These are phyloP conservation scores for Dryas iulia DNA, from an alignment of 1,140 invertebrate genomes.

Conservation along the genomic window DNA sequence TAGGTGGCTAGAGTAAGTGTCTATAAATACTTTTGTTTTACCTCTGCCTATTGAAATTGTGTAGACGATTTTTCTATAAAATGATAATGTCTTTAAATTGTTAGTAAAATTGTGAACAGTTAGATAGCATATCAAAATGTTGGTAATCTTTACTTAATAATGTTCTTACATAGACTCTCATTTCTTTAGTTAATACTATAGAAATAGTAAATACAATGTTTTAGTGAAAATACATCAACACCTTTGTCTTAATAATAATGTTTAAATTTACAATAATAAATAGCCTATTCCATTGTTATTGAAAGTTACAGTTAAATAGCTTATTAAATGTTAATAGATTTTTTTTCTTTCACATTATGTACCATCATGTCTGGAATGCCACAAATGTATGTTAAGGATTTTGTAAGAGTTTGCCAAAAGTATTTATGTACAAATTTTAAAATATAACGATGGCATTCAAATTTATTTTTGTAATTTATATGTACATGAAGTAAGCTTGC, in stretches of 20 bases:
- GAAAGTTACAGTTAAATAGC: not conserved
- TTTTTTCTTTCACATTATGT: not conserved
- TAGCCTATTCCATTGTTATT: not conserved
- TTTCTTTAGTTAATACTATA: not conserved
- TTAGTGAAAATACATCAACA: not conserved
- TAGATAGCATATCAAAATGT: not conserved
- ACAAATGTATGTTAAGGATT: not conserved
- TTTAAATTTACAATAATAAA: not conserved
- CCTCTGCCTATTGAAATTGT: not conserved
- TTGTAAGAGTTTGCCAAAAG: not conserved
- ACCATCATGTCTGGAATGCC: not conserved
- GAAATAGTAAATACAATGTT: not conserved
- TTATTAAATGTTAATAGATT: not conserved
- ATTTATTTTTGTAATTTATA: slow-evolving; percentile 2
- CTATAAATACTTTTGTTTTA: not conserved
- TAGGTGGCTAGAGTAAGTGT: not conserved
- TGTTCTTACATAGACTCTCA: not conserved
- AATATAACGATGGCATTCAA: not conserved
- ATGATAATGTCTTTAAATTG: not conserved
- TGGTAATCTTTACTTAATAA: not conserved
- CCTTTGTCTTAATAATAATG: not conserved
- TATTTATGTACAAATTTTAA: not conserved
- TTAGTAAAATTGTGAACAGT: not conserved
- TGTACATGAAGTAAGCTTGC: not conserved
- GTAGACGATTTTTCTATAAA: not conserved